Conservation (phyloP, 92 coral and sea anemone genomes). For the Zoanthus sansibaricus region DNA sequence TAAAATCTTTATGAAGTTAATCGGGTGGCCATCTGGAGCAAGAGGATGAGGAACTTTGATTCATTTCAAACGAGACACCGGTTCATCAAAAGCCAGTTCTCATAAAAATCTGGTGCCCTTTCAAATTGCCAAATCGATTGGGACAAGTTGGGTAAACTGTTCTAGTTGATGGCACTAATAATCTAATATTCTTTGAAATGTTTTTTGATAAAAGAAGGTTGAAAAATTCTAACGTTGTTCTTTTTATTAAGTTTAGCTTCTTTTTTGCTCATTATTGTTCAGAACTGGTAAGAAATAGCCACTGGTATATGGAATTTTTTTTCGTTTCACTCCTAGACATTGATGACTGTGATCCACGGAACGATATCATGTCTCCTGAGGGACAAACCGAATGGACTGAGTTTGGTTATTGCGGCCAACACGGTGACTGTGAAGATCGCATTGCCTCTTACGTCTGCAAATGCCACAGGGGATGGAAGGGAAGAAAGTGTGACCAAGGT, state of each 20-base stretch:
- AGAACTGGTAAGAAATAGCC: too few relatives aligned
- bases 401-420: slow-evolving; percentile 85
- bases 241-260: too few relatives aligned
- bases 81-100: too few relatives aligned
- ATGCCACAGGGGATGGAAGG: slow-evolving; percentile 91
- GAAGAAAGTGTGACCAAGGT: slow-evolving; percentile 78
- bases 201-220: too few relatives aligned
- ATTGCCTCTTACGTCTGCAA: slow-evolving; percentile 65
- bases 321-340: slow-evolving; percentile 63
- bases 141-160: not conserved
- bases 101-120: too few relatives aligned
- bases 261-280: too few relatives aligned
- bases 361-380: slow-evolving; percentile 69
- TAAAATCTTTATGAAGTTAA: too few relatives aligned
- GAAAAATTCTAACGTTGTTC: too few relatives aligned
- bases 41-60: too few relatives aligned
- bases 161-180: not conserved
- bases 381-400: slow-evolving; percentile 66
- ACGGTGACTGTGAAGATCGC: slow-evolving; percentile 85
- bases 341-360: slow-evolving; percentile 92
- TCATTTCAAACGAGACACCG: too few relatives aligned
- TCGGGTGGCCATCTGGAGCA: too few relatives aligned
- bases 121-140: not conserved
- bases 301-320: not conserved
- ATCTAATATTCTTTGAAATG: too few relatives aligned